Base-by-base conservation (phyloP, 2,113 vertebrate genomes). In the Miniopterus natalensis region DNA sequence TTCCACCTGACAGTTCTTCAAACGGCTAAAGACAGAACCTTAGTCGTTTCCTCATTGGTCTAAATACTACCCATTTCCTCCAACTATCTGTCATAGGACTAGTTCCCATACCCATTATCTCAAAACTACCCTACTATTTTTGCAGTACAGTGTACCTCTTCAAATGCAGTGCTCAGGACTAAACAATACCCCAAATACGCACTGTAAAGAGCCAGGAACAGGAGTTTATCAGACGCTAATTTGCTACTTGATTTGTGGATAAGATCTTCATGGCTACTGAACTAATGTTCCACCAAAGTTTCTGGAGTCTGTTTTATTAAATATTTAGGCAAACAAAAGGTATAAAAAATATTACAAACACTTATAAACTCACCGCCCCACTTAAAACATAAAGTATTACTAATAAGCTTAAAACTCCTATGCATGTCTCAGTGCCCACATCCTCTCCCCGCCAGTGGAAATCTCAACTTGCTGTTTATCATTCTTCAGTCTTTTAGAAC, bases 401-500 rank as follows among this genome's bases (percentile, higher is more conserved):
- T 40, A 45, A 31, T 42, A 61, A 95, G 23, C 17, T 75, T 51
- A 53, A 45, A 90, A 66, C 25, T 27, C 17, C 47, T 61, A 10
- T 23, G 5, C 18, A 10, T 78, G 40, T 51, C 49, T 88, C 53
- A 0, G 12, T 20, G 25, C 80, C 10, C 45, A 68, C 45, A 23
- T 68, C 47, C 36, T 83, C 29, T 6, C 21, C 57, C 36, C n/a
- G 13, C 4, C 59, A 53, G 9, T 3, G 29, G 65, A 17, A 63
- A 88, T 11, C 70, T 51, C 61, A 85, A 45, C 31, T 23, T 71
- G 42, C 45, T 57, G 21, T 36, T 79, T 49, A 90, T 23, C 55
- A 68, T n/a, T 88, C 68, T 83, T 83, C 36, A 79, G n/a, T 65
- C 63, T 65, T 95, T 83, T 36, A 8, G 68, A 92, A 87, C 36